Evolutionary conservation across 1,140 invertebrate species (phyloP).

Genomic region (Orussus abietinus): DNA sequence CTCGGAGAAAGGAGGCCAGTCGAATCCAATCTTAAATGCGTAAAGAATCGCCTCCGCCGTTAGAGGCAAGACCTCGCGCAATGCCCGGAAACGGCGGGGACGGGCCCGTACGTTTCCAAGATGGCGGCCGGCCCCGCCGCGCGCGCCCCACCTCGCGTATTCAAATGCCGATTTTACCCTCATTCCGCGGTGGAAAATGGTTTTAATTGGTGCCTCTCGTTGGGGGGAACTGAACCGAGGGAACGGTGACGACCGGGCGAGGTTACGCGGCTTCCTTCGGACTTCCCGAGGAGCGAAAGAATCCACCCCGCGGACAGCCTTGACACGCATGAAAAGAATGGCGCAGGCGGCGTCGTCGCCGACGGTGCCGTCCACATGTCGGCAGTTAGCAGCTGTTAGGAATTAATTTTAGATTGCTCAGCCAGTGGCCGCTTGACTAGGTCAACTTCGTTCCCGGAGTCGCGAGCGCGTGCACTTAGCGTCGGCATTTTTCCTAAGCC

Average conservation of each 20-base stretch:
- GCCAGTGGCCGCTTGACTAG: conserved; percentile 40
- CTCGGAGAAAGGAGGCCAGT: conserved; percentile 1
- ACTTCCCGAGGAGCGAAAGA: conserved; percentile 20
- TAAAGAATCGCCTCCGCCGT: no score
- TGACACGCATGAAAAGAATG: conserved; percentile 44
- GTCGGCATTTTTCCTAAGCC: conserved; percentile 14
- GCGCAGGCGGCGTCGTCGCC: conserved; percentile 2
- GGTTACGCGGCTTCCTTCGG: conserved; percentile 19
- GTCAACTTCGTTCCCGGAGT: conserved; percentile 33
- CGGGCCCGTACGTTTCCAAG: no score
- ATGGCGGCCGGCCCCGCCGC: no score
- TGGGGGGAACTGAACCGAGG: no score
- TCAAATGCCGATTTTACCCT: no score
- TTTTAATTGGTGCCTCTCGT: no score
- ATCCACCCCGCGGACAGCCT: conserved; percentile 31
- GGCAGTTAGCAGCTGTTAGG: conserved; percentile 41
- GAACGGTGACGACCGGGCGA: no score
- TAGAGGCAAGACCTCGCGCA: no score
- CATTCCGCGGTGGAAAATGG: no score
- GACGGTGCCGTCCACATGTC: conserved; percentile 16
- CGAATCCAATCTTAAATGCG: no score
- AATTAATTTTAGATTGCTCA: conserved; percentile 54
- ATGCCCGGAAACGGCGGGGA: no score
- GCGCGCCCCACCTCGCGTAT: no score
- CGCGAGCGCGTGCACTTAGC: conserved; percentile 26